These are phyloP conservation scores for Stegodyphus dumicola DNA, from an alignment of 1,140 invertebrate species.

Conservation along the genomic window DNA sequence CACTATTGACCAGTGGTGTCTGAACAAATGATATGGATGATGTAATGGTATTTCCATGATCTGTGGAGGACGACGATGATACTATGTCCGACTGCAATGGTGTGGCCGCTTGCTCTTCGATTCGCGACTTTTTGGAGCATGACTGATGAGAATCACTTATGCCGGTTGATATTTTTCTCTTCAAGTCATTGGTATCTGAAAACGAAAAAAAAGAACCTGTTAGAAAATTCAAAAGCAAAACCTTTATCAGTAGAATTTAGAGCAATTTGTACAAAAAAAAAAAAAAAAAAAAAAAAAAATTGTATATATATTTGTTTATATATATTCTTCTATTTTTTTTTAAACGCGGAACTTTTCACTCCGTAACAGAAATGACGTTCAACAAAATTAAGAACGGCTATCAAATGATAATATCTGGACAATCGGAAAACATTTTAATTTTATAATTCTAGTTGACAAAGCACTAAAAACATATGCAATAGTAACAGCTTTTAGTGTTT, in stretches of 20 bases:
- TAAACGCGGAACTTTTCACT: too few species aligned
- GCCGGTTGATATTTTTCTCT: conserved; percentile 14
- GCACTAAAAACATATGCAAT: too few species aligned
- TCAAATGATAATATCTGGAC: too few species aligned
- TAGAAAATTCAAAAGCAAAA: background rate
- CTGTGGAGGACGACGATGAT: conserved; percentile 6
- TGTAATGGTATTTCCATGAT: background rate
- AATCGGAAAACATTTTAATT: too few species aligned
- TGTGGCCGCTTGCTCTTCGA: background rate
- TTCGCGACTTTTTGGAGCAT: conserved; percentile 17
- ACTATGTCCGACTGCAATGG: conserved; percentile 10
- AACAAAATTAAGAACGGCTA: too few species aligned
- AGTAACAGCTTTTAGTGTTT: too few species aligned
- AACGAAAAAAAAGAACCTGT: background rate
- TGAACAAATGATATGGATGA: background rate
- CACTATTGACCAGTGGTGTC: background rate
- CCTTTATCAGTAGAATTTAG: background rate
- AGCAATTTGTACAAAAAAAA: background rate
- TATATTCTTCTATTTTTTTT: too few species aligned
- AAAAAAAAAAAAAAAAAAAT: too few species aligned
- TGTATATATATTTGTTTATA: too few species aligned
- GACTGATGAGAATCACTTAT: background rate
- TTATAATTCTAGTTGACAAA: too few species aligned
- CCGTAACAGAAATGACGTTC: too few species aligned
- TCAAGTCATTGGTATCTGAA: conserved; percentile 23